Conservation (phyloP, 2,888 invertebrate genomes). For the Melieria picta region DNA sequence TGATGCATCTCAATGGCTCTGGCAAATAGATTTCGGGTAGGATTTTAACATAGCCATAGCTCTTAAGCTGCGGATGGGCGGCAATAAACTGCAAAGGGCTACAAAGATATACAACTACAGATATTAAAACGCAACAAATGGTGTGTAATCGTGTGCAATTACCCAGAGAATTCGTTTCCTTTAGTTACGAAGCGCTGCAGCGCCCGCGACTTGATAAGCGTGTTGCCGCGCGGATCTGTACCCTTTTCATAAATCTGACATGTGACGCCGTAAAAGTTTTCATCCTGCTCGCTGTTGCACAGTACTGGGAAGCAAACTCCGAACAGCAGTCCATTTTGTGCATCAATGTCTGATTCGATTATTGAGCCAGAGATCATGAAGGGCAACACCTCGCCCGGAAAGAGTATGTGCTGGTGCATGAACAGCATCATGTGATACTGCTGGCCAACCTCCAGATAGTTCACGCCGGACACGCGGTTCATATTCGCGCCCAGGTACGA, state of each 20-base stretch:
- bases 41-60: conserved; percentile 73
- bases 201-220: conserved; percentile 79
- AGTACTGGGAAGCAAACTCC: conserved; percentile 62
- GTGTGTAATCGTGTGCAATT: conserved; percentile 24
- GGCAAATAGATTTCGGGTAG: conserved; percentile 74
- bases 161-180: conserved; percentile 58
- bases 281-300: conserved; percentile 43
- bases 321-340: conserved; percentile 61
- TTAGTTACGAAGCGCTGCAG: conserved; percentile 75
- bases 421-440: conserved; percentile 70
- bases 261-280: conserved; percentile 61
- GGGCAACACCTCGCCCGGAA: conserved; percentile 84
- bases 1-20: conserved; percentile 68
- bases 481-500: conserved; percentile 66
- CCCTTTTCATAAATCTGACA: conserved; percentile 66
- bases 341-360: conserved; percentile 54
- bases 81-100: conserved; percentile 60
- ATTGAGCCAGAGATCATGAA: conserved; percentile 70
- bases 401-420: conserved; percentile 72
- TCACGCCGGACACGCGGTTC: conserved; percentile 74
- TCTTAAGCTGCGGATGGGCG: conserved; percentile 62
- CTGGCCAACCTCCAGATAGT: conserved; percentile 71
- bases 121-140: neutral
- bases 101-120: conserved; percentile 13
- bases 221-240: conserved; percentile 54